These are phyloP conservation scores for Toxonevra muliebris DNA, from an alignment of 2,888 invertebrate species.

Conservation along the genomic window DNA sequence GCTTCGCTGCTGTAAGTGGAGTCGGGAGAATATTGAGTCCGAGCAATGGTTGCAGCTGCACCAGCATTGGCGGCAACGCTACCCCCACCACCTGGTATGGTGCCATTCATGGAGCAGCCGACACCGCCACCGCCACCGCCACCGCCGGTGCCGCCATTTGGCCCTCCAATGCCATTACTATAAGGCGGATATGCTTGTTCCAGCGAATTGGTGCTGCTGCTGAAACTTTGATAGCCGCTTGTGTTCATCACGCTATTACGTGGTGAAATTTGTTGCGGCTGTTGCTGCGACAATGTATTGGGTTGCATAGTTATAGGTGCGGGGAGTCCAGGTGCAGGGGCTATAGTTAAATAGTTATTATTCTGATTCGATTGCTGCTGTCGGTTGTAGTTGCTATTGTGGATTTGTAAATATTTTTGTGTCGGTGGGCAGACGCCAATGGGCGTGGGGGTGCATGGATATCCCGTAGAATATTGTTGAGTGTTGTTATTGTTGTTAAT, in stretches of 20 bases:
- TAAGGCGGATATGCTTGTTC: conserved; percentile 63
- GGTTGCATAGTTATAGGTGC: conserved; percentile 47
- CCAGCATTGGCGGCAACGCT: conserved; percentile 37
- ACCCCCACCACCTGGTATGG: background rate
- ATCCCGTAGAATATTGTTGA: conserved; percentile 26
- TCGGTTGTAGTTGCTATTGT: conserved; percentile 51
- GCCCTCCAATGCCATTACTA: conserved; percentile 22
- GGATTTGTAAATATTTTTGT: conserved; percentile 57
- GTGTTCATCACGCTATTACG: conserved; percentile 62
- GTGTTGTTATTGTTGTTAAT: conserved; percentile 14
- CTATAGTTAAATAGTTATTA: conserved; percentile 53
- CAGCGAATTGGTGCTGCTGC: conserved; percentile 64
- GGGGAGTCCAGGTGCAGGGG: conserved; percentile 40
- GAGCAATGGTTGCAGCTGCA: conserved; percentile 24
- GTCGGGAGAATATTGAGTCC: conserved; percentile 59
- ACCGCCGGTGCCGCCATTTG: background rate
- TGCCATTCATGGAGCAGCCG: conserved; percentile 19
- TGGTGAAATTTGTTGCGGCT: conserved; percentile 44
- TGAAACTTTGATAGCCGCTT: conserved; percentile 65
- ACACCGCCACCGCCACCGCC: conserved; percentile 23
- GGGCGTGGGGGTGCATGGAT: conserved; percentile 51
- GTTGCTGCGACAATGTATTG: conserved; percentile 45
- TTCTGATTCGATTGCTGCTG: conserved; percentile 44
- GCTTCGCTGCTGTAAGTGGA: conserved; percentile 59
- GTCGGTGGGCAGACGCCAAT: conserved; percentile 57